These are phyloP conservation scores for Coracopsis vasa DNA, from an alignment of 2,113 vertebrate species.

Conservation along the genomic window DNA sequence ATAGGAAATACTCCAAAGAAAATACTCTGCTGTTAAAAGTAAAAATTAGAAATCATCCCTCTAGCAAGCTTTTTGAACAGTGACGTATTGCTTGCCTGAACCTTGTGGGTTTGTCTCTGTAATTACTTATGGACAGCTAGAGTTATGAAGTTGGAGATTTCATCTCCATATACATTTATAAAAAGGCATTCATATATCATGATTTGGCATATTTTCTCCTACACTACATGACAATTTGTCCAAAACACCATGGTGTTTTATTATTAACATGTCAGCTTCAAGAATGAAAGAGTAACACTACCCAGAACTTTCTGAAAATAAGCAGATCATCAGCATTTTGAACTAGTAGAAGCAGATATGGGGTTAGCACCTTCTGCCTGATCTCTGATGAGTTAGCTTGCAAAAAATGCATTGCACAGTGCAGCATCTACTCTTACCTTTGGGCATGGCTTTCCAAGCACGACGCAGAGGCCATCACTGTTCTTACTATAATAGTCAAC, in stretches of 20 bases:
- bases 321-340: not conserved
- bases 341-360: not conserved
- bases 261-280: not conserved
- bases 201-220: not conserved
- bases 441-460: slow-evolving; percentile 82
- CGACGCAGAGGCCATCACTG: slow-evolving; percentile 83
- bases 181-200: slow-evolving; percentile 15
- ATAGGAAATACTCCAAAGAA: not conserved
- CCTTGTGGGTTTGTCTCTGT: not conserved
- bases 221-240: not conserved
- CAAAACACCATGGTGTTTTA: not conserved
- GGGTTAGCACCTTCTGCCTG: not conserved
- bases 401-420: not conserved
- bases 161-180: slow-evolving; percentile 12
- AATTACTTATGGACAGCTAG: slow-evolving; percentile 6
- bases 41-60: not conserved
- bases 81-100: not conserved
- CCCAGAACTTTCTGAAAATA: not conserved
- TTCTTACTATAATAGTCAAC: slow-evolving; percentile 79
- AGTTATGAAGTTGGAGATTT: slow-evolving; percentile 30
- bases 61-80: not conserved
- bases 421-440: slow-evolving; percentile 76
- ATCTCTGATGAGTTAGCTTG: not conserved
- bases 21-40: not conserved
- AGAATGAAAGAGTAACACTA: not conserved